These are phyloP conservation scores for Sinocyclocheilus anophthalmus DNA, from an alignment of 2,113 vertebrate genomes.

Conservation along the genomic window DNA sequence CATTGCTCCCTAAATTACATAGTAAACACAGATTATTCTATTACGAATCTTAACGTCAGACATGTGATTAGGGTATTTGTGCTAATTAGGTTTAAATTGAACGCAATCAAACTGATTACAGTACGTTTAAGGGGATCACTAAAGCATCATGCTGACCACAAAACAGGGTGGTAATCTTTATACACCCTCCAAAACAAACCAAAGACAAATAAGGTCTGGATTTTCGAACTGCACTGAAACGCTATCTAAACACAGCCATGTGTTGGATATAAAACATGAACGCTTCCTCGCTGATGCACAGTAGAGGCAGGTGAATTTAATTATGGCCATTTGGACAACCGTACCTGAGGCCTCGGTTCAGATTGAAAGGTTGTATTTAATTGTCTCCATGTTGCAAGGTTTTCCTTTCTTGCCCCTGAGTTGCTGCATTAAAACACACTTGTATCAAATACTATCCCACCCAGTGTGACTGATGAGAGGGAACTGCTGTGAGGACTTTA, in stretches of 20 bases:
- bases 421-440: constrained; percentile 71
- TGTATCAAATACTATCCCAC: constrained; percentile 66
- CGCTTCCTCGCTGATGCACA: constrained; percentile 57
- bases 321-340: constrained; percentile 62
- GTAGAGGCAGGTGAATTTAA: constrained; percentile 70
- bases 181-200: constrained; percentile 40
- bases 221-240: constrained; percentile 63
- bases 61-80: constrained; percentile 57
- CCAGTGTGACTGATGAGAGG: constrained; percentile 64
- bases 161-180: constrained; percentile 47
- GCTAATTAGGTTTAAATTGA: constrained; percentile 48
- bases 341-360: constrained; percentile 22
- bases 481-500: constrained; percentile 54
- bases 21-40: constrained; percentile 44
- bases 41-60: not conserved
- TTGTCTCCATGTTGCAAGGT: constrained; percentile 66
- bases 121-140: constrained; percentile 49
- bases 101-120: constrained; percentile 55
- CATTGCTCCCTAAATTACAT: not conserved
- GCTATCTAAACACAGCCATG: constrained; percentile 71
- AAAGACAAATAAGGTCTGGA: constrained; percentile 46
- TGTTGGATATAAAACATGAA: constrained; percentile 69
- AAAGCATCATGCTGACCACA: constrained; percentile 57
- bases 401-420: constrained; percentile 67
- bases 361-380: constrained; percentile 72